Base-by-base conservation (phyloP, 2,888 invertebrate species). In the Apodemia mormo region DNA sequence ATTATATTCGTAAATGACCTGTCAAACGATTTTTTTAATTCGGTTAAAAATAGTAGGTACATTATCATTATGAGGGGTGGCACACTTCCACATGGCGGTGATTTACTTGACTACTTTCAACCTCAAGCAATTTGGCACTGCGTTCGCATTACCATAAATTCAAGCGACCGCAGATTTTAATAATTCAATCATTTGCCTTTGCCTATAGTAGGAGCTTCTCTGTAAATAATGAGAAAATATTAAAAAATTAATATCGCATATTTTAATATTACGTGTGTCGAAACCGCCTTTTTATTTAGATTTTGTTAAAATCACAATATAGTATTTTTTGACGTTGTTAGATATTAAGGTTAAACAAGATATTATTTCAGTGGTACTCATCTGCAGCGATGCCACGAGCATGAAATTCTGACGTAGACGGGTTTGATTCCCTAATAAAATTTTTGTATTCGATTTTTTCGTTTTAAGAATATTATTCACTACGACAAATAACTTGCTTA, bases 51-150 rank as follows among this genome's bases (percentile, higher is more conserved):
- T 22, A 22, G 22, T 22, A 22, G 22, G 30, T 14, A 14, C 14
- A 37, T 37, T 37, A 61, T 37, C 61, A 61, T 37, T 61, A 33
- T 14, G 58, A 30, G 30, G 58, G 58, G 10, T 56, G 9, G 58
- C 10, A 58, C 14, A 61, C 61, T 61, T 61, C 61, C 61, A 33
- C 61, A 61, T 61, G 61, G 14, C 33, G 37, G 61, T 61, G 37
- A 61, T 61, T 61, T 61, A 61, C 61, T 61, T 61, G n/a, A 37
- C 58, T 61, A 61, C 37, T 37, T 37, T 61, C 33, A 33, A 61
- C 61, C 37, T 61, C 61, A 61, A 61, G 37, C 61, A 61, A 61
- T 61, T 61, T 61, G 61, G 61, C 61, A 61, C 37, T 61, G 61
- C 61, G 61, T 61, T 37, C 61, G n/a, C 61, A 61, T 61, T 61